Evolutionary conservation across 2,888 invertebrate species (phyloP), one percentile per base, ranked within the genome.

Genomic region (Nipponacmea schrenckii): DNA sequence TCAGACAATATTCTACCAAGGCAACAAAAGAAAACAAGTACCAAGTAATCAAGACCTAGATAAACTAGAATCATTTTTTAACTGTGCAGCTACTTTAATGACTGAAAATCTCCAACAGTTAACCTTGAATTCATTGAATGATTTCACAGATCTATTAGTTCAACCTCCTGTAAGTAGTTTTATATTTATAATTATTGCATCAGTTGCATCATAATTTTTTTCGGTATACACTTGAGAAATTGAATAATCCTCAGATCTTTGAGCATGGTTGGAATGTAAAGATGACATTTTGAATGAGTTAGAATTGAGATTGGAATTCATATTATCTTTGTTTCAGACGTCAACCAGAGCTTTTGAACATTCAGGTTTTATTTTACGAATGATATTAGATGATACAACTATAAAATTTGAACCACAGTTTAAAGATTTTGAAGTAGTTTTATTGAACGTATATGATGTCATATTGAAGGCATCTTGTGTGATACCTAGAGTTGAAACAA

Each of bases 61-160:
- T 17, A 91, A 92, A 85, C 92, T 94, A 88, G 92, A 92, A 80
- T 92, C 92, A 64, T 96, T 96, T 89, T 96, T 94, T 87, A 94
- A 96, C 87, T 94, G 95, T 81, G 92, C 96, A 1, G 94, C 94
- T 0, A 93, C 94, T 44, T 91, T 96, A 62, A 97, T 97, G 97
- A 94, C 95, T 0, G 93, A 93, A 81, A 95, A 96, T 83, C 90
- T 97, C 71, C 95, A 96, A 87, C 92, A 92, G 27, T 88, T 96
- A 46, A 94, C 95, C 79, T 90, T 95, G 62, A 92, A 93, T 80
- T 96, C 96, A 5, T 91, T 96, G 83, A 90, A 92, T 67, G 94
- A 94, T 77, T 96, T 93, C 85, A 93, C 94, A 0, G 90, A 93
- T 67, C 94, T 94, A 79, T 91, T 97, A 48, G 91, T 93, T 78